Conservation (phyloP, 2,797 vertebrate species). For the Xenops minutus region DNA sequence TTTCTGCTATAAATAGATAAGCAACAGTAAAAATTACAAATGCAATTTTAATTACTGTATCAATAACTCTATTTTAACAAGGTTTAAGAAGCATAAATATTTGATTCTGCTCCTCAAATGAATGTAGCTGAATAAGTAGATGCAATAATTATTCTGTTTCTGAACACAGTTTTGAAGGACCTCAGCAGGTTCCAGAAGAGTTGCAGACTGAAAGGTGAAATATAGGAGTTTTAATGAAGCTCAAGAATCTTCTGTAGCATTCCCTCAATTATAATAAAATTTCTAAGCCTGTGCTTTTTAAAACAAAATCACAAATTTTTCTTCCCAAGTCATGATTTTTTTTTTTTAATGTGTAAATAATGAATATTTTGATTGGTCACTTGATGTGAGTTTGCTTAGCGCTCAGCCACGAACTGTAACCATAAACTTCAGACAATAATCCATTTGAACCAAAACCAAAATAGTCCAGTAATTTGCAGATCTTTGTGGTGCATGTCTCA, state of each 20-base stretch:
- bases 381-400: background rate
- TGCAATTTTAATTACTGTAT: background rate
- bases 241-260: background rate
- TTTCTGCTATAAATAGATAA: background rate
- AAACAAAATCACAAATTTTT: background rate
- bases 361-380: background rate
- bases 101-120: background rate
- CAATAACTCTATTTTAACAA: background rate
- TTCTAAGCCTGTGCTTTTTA: background rate
- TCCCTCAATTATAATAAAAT: background rate
- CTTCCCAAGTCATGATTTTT: background rate
- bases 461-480: background rate
- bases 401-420: background rate
- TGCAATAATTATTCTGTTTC: background rate
- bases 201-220: background rate
- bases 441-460: background rate
- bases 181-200: background rate
- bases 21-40: background rate
- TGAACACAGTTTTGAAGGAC: background rate
- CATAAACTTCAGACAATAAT: background rate
- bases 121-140: background rate
- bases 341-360: background rate
- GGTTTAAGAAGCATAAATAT: background rate
- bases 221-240: background rate
- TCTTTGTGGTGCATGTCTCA: background rate